Conservation (phyloP, 2,797 vertebrate species). For the Orientallactaga sibirica region DNA sequence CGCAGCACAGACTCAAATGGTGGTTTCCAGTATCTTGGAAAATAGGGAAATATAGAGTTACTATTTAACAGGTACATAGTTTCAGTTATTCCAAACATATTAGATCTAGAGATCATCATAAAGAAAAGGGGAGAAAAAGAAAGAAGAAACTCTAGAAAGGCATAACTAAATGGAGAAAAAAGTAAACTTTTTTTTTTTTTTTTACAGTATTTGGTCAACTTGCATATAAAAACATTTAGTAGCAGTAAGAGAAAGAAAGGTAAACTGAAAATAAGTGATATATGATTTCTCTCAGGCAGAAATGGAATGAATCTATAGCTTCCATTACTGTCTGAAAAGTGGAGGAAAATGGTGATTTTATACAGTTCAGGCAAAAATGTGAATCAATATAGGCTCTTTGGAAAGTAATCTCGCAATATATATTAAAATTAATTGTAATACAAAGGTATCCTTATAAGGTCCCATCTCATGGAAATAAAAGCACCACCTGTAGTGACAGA, state of each 20-base stretch:
- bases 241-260: slow-evolving; percentile 54
- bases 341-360: neutral
- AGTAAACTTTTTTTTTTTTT: neutral
- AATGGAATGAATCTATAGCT: slow-evolving; percentile 1
- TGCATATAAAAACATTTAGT: slow-evolving; percentile 53
- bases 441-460: slow-evolving; percentile 5
- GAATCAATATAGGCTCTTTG: slow-evolving; percentile 41
- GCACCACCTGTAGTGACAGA: neutral
- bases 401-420: slow-evolving; percentile 50
- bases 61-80: neutral
- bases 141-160: neutral
- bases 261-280: slow-evolving; percentile 56
- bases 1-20: neutral
- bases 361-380: slow-evolving; percentile 17
- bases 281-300: slow-evolving; percentile 51
- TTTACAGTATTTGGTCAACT: slow-evolving; percentile 46
- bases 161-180: neutral
- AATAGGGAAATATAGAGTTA: neutral
- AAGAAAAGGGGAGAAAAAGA: neutral
- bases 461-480: slow-evolving; percentile 11
- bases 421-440: slow-evolving; percentile 58
- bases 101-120: neutral
- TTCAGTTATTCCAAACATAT: neutral
- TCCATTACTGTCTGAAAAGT: neutral
- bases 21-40: neutral